Evolutionary conservation across 2,797 vertebrate species (phyloP), one percentile per base, ranked within the genome.

Genomic region (Aulostomus chinensis): DNA sequence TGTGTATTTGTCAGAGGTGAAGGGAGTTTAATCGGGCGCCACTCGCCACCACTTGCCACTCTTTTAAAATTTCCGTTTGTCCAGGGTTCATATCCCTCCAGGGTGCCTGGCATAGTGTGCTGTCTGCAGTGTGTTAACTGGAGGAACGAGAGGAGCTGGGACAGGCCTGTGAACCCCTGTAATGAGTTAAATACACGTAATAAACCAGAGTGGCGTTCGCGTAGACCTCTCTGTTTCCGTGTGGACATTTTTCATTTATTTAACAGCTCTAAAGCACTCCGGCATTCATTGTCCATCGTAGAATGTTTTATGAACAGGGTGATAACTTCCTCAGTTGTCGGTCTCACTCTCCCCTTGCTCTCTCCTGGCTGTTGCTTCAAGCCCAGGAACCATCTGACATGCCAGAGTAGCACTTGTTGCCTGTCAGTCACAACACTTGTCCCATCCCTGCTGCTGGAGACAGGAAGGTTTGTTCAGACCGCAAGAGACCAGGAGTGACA

Each of bases 361-460:
- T 64, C 37, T 70, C 45, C 40, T 47, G 59, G 25, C 2, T 25
- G 52, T 60, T 68, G 59, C 43, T 56, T 32, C 67, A 30, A 48
- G 46, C 54, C 33, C 46, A 48, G 59, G 29, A 80, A 58, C 61
- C 60, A 42, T 57, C 74, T 40, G 76, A 59, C 74, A 87, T 85
- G 70, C 86, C 83, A 47, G 30, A 76, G 58, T 26, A 85, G 71
- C 89, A 89, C 76, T 90, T 91, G 89, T 76, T 80, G 71, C 73
- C 65, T 90, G 89, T 89, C 89, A 85, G 42, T 91, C 90, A 88
- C 49, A 70, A 67, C 73, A 80, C 63, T 71, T 84, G 83, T 78
- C 80, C 71, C 73, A 72, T 81, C 68, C 67, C 62, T 57, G 69
- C 78, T 78, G 77, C 46, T 39, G 49, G 56, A 66, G 61, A 71